Evolutionary conservation across 2,113 vertebrate genomes (phyloP), one percentile per base, ranked within the genome.

Genomic region (Lucifuga dentata): DNA sequence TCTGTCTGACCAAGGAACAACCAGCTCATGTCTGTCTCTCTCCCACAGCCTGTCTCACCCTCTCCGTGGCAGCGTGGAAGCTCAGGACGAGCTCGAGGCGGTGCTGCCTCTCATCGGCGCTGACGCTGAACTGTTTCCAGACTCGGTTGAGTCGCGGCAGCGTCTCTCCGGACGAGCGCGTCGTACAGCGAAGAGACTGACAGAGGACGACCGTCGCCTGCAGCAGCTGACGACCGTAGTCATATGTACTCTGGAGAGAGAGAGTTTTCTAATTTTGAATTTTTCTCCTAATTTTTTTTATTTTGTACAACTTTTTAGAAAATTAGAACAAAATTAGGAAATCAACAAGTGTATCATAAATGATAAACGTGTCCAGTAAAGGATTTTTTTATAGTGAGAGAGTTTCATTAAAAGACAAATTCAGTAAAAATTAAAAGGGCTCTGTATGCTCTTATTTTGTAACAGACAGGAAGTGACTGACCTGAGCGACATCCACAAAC

Each of bases 401-500:
- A 40, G 15, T 8, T 17, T 11, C 26, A 29, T 3, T 29, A 7
- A 53, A 10, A 45, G 15, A 9, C 5, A 3, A n/a, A 5, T 17
- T 5, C 15, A 11, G 32, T 8, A 21, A 11, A 36, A 12, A 6
- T 11, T 5, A 55, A 39, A 55, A 38, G n/a, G n/a, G n/a, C n/a
- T n/a, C n/a, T n/a, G n/a, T n/a, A 11, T 33, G 7, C 56, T 21
- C 16, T 43, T 1, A 35, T 45, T 51, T 29, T 68, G 5, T 19
- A 8, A n/a, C 5, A 40, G 39, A 7, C 10, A n/a, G 10, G 35
- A 11, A 20, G 12, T 2, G 21, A 60, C 73, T 75, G 68, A 85
- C 98, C 97, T 99, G 97, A 79, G 97, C 98, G 12, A 99, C 98
- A 72, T 99, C 98, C 86, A 99, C 95, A 90, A 99, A 99, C 88